These are phyloP conservation scores for Drosophila punjabiensis DNA, from an alignment of 1,140 invertebrate species.

Conservation along the genomic window DNA sequence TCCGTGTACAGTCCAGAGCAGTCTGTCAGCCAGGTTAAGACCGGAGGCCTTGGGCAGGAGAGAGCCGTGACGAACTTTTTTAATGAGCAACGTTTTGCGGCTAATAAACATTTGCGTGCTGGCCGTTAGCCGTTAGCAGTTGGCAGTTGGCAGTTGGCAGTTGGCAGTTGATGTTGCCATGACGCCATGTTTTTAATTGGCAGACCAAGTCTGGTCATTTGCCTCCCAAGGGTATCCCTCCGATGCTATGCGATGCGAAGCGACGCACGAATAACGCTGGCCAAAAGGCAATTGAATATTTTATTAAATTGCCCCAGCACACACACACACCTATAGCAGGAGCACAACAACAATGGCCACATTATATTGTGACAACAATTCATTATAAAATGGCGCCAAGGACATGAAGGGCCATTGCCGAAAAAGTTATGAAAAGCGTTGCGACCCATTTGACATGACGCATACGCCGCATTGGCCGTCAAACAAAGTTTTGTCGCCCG, in stretches of 20 bases:
- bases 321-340: conserved; percentile 19
- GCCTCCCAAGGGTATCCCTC: conserved; percentile 18
- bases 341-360: conserved; percentile 53
- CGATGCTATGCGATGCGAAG: conserved; percentile 26
- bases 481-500: conserved; percentile 31
- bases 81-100: conserved; percentile 81
- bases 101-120: conserved; percentile 80
- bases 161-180: conserved; percentile 66
- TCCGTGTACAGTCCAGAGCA: conserved; percentile 11
- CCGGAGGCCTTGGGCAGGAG: conserved; percentile 30
- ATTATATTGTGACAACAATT: conserved; percentile 80
- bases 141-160: conserved; percentile 21
- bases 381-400: conserved; percentile 75
- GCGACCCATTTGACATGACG: conserved; percentile 71
- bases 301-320: conserved; percentile 74
- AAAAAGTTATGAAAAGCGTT: conserved; percentile 70
- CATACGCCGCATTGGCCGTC: conserved; percentile 62
- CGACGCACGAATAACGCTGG: conserved; percentile 8
- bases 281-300: conserved; percentile 77
- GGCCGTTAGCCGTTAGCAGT: conserved; percentile 28
- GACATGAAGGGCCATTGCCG: conserved; percentile 53
- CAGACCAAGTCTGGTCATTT: conserved; percentile 55
- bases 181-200: conserved; percentile 82
- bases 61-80: conserved; percentile 75
- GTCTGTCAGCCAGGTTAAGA: conserved; percentile 41